Percentiles rank a stretch among this genome's conserved stretches.
Evolutionary conservation across 2,797 vertebrate genomes (phyloP).

Genomic region (Notoglanidium macrostoma): DNA sequence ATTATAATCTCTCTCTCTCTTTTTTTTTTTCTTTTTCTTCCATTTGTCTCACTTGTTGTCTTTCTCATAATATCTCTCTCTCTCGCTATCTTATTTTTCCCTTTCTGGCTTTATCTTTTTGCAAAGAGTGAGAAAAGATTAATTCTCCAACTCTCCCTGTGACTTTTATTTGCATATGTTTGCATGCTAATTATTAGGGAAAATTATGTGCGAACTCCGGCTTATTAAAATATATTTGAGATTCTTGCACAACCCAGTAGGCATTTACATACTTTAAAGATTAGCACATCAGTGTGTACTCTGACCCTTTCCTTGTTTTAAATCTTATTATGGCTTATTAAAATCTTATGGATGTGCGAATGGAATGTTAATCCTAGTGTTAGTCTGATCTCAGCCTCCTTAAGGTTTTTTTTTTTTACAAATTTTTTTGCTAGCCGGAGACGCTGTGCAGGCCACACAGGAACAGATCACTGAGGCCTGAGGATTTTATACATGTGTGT

Average conservation of each 20-base stretch:
- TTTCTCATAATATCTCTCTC: neutral
- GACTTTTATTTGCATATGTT: constrained; percentile 37
- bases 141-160: constrained; percentile 18
- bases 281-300: constrained; percentile 46
- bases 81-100: neutral
- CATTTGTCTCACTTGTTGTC: neutral
- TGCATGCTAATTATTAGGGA: constrained; percentile 42
- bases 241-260: constrained; percentile 30
- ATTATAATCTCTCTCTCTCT: too few relatives aligned
- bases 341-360: constrained; percentile 46
- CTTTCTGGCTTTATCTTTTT: neutral
- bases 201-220: constrained; percentile 24
- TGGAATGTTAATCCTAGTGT: constrained; percentile 48
- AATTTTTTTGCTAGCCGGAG: neutral
- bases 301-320: constrained; percentile 56
- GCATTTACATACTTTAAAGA: constrained; percentile 49
- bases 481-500: neutral
- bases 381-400: constrained; percentile 43
- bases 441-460: neutral
- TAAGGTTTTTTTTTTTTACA: constrained; percentile 8
- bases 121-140: neutral
- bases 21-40: too few relatives aligned
- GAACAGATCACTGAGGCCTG: neutral
- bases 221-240: constrained; percentile 46
- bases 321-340: constrained; percentile 62